Evolutionary conservation across 2,888 invertebrate genomes (phyloP).

Genomic region (Tineola bisselliella): DNA sequence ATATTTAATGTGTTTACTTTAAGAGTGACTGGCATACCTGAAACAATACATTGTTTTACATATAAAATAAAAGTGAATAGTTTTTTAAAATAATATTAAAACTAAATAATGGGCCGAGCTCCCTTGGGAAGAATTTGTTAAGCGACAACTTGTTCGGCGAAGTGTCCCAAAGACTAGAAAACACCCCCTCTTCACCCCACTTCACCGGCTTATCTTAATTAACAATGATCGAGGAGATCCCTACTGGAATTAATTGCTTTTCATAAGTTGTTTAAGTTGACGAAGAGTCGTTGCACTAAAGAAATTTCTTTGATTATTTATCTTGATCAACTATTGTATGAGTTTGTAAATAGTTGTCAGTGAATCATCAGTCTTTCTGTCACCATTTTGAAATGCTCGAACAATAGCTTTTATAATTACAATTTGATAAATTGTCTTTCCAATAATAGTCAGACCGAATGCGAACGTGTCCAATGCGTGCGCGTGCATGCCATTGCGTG

Average conservation of each 20-base stretch:
- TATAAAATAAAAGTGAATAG: neutral
- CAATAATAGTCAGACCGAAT: neutral
- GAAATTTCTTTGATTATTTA: neutral
- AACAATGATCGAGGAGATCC: constrained; percentile 16
- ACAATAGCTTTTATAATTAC: neutral
- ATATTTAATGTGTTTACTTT: neutral
- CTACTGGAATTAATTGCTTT: constrained; percentile 16
- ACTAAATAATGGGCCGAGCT: neutral
- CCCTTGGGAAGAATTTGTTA: constrained; percentile 6
- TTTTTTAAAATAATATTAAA: neutral
- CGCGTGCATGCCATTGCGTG: too few species aligned
- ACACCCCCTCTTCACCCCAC: neutral
- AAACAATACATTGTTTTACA: neutral
- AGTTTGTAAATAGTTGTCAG: neutral
- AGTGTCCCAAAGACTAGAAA: neutral
- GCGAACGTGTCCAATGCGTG: too few species aligned
- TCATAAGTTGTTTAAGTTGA: constrained; percentile 16
- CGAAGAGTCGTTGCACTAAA: neutral
- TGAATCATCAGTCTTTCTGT: neutral
- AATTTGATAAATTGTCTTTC: neutral
- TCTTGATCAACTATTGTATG: constrained; percentile 2
- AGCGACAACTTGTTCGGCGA: neutral
- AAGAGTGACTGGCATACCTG: neutral
- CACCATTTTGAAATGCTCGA: neutral
- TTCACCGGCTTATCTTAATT: constrained; percentile 16